phyloP scores from a whole-genome alignment of 2,888 invertebrate genomes.

The Eristalis pertinax region DNA sequence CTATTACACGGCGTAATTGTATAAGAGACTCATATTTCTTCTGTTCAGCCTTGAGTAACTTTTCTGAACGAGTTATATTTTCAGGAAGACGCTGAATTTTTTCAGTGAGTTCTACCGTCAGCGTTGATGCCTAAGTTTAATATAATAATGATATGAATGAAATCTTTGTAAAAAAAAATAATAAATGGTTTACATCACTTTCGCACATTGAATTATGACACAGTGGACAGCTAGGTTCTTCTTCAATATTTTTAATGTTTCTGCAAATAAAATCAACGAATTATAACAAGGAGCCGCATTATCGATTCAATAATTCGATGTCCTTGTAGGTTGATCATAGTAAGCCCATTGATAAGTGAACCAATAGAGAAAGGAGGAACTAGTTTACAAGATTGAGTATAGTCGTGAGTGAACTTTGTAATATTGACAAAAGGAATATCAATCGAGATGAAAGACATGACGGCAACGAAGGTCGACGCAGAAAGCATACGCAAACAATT shows the following conservation, averaged over 20 bases:
- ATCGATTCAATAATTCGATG: no score
- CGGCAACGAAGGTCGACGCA: no score
- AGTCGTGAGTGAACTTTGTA: no score
- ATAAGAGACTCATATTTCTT: constrained; percentile 86
- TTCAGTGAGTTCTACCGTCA: constrained; percentile 85
- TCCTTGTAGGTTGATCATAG: no score
- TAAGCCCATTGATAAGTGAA: no score
- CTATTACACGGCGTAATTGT: constrained; percentile 86
- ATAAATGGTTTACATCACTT: constrained; percentile 83
- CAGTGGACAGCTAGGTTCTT: constrained; percentile 90
- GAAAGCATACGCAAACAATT: no score
- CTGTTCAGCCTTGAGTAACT: constrained; percentile 85
- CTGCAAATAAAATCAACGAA: no score
- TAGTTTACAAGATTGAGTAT: no score
- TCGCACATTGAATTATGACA: constrained; percentile 88
- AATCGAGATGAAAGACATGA: no score
- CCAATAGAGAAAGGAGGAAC: no score
- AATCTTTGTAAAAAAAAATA: neutral
- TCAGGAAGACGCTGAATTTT: constrained; percentile 88
- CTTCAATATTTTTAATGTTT: constrained; percentile 83
- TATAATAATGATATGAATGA: neutral
- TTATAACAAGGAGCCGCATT: no score
- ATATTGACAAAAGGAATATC: no score
- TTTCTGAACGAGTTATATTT: constrained; percentile 84
- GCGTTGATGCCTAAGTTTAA: constrained; percentile 82